These are phyloP conservation scores for Corydoras sp. DNA, from an alignment of 2,113 vertebrate species.

Conservation along the genomic window DNA sequence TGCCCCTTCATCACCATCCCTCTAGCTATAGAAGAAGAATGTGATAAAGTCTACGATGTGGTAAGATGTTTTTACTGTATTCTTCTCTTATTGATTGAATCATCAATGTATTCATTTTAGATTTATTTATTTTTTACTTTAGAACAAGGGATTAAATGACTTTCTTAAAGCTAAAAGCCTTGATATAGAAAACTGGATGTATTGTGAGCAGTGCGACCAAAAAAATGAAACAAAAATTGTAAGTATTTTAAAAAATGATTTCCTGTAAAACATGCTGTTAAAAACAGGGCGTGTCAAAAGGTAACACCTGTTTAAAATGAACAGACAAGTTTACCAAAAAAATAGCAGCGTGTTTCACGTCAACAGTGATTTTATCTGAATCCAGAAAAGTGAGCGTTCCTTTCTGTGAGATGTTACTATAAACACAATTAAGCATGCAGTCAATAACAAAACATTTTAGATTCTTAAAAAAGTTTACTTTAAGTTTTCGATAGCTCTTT, in stretches of 20 bases:
- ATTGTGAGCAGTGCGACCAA: constrained; percentile 50
- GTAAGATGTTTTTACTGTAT: constrained; percentile 35
- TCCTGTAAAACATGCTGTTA: neutral
- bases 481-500: no score
- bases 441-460: no score
- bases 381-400: no score
- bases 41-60: constrained; percentile 39
- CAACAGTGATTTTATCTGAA: no score
- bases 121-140: neutral
- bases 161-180: constrained; percentile 41
- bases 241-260: constrained; percentile 34
- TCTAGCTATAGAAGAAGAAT: constrained; percentile 32
- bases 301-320: no score
- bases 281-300: no score
- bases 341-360: no score
- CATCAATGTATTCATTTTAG: neutral
- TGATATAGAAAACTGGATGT: constrained; percentile 57
- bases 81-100: neutral
- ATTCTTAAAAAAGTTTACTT: no score
- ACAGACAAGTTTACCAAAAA: no score
- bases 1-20: constrained; percentile 55
- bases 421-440: no score
- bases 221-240: constrained; percentile 55
- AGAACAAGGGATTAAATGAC: constrained; percentile 39
- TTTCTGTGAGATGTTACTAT: no score